Percentiles rank a stretch among this genome's conserved stretches.
Conservation (phyloP, 2,888 invertebrate species). For the Tiliacea aurago region DNA sequence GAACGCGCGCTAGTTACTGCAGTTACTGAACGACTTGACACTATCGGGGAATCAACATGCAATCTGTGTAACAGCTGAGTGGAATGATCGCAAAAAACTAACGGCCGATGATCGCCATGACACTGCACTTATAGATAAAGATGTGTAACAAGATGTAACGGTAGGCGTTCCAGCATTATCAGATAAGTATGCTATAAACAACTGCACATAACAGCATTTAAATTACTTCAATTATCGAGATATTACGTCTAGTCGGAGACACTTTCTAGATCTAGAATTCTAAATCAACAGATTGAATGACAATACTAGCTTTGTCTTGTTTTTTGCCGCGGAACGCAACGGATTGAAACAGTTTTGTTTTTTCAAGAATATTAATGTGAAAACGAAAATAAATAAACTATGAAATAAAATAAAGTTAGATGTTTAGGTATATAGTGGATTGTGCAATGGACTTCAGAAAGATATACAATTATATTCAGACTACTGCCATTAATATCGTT, state of each 20-base stretch:
- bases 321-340: slow-evolving; percentile 37
- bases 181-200: slow-evolving; percentile 34
- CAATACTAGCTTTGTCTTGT: slow-evolving; percentile 55
- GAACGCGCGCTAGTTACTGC: slow-evolving; percentile 32
- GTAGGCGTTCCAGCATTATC: slow-evolving; percentile 41
- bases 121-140: slow-evolving; percentile 24
- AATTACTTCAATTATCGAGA: slow-evolving; percentile 51
- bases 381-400: slow-evolving; percentile 36
- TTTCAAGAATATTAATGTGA: slow-evolving; percentile 36
- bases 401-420: slow-evolving; percentile 34
- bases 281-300: slow-evolving; percentile 56
- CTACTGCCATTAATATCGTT: slow-evolving; percentile 40
- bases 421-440: slow-evolving; percentile 25
- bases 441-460: slow-evolving; percentile 30
- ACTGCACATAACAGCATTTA: slow-evolving; percentile 39
- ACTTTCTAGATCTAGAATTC: slow-evolving; percentile 63
- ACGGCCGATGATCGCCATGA: slow-evolving; percentile 50
- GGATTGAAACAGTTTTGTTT: slow-evolving; percentile 35
- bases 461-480: slow-evolving; percentile 39
- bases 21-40: slow-evolving; percentile 24
- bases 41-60: slow-evolving; percentile 40
- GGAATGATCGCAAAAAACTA: slow-evolving; percentile 38
- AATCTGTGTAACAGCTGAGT: slow-evolving; percentile 36
- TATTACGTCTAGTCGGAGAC: slow-evolving; percentile 49
- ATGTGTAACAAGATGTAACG: slow-evolving; percentile 47